Evolutionary conservation across 2,888 invertebrate species (phyloP), one percentile per base, ranked within the genome.

Genomic region (Microplitis manilae): DNA sequence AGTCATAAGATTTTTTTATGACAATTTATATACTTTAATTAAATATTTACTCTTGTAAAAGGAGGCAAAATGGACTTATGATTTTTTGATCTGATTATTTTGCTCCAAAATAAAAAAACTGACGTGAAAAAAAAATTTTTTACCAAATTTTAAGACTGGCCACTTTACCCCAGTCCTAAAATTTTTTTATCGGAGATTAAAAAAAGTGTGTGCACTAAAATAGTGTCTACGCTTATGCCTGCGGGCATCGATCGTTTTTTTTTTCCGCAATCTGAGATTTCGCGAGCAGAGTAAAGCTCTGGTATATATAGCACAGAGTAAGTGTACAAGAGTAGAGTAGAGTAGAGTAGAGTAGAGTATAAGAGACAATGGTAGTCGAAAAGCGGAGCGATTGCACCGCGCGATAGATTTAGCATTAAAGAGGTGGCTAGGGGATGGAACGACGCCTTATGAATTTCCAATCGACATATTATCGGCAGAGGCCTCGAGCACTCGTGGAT

Each of bases 391-490:
- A 77, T 77, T 77, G 77, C 30, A 73, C 30, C 68, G 20, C 61
- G 68, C 68, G 77, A 77, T 77, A 77, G 77, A 73, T 73, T 76
- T 50, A 50, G 62, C 68, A 73, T 40, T 65, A 59, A 61, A 61
- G 72, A 40, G 61, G 40, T 59, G 65, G 13, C 15, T 65, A 17
- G 69, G 77, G 65, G 71, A 69, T 81, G 82, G 84, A 82, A 81
- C 84, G 84, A 65, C 30, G 87, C 79, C 80, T 81, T 88, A 88
- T 89, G 89, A 89, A 90, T 90, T 90, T 90, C 71, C 89, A 89
- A 89, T 89, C 89, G 89, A 88, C 88, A 86, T 88, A 89, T 90
- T 90, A 90, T 89, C 89, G 84, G 84, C 84, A 79, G 79, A 81
- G 76, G 74, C 84, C 87, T 79, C 84, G 86, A 88, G 82, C 82